These are phyloP conservation scores for Adrianichthys oophorus DNA, from an alignment of 2,797 vertebrate species.

Conservation along the genomic window DNA sequence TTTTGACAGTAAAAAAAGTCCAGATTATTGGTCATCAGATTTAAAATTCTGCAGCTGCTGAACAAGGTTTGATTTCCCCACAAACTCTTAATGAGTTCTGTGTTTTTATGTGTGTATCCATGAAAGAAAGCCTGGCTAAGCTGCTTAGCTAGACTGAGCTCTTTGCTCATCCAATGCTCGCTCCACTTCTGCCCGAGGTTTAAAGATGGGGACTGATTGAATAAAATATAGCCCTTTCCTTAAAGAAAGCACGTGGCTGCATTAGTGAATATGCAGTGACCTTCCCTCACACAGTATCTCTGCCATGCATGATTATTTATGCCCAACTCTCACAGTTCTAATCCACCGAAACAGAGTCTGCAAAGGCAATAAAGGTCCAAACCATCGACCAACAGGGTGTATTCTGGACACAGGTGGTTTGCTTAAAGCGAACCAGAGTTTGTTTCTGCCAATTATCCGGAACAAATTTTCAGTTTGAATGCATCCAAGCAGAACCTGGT, in stretches of 20 bases:
- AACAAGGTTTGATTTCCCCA: constrained; percentile 44
- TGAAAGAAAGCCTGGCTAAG: constrained; percentile 63
- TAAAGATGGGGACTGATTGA: constrained; percentile 42
- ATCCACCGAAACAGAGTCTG: constrained; percentile 28
- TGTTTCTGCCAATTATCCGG: too few relatives aligned
- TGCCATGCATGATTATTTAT: too few relatives aligned
- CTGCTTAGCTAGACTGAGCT: constrained; percentile 64
- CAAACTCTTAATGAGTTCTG: constrained; percentile 32
- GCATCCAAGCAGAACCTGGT: too few relatives aligned
- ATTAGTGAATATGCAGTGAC: too few relatives aligned
- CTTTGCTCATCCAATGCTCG: constrained; percentile 46
- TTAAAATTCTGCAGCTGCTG: constrained; percentile 8
- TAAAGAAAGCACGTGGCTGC: constrained; percentile 14
- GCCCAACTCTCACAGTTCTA: constrained; percentile 13
- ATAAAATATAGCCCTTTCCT: constrained; percentile 32
- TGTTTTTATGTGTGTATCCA: constrained; percentile 26
- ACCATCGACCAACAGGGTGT: not conserved
- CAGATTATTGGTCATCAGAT: too few relatives aligned
- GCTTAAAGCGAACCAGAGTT: too few relatives aligned
- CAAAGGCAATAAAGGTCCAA: constrained; percentile 5
- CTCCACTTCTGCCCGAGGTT: constrained; percentile 26
- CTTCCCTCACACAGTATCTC: too few relatives aligned
- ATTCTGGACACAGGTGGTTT: too few relatives aligned
- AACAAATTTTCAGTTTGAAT: too few relatives aligned
- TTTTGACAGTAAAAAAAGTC: too few relatives aligned